Conservation (phyloP, 2,113 vertebrate genomes). For the Antechinus flavipes region DNA sequence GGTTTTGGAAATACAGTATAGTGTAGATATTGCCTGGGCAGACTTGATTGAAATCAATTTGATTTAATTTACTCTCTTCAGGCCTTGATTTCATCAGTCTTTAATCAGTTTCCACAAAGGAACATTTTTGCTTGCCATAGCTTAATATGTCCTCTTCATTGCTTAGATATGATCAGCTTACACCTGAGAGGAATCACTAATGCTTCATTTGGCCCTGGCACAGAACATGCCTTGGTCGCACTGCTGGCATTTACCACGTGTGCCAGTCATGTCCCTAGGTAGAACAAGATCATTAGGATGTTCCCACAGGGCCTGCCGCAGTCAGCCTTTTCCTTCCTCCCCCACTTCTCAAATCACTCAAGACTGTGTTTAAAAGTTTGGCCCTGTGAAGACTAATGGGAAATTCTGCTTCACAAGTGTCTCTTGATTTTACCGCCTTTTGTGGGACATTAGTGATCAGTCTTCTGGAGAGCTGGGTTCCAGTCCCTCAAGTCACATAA, state of each 20-base stretch:
- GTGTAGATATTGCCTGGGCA: background rate
- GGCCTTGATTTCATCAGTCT: conserved; percentile 41
- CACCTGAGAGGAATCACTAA: conserved; percentile 31
- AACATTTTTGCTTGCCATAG: background rate
- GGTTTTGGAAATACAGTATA: background rate
- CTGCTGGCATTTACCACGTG: conserved; percentile 22
- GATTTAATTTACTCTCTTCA: conserved; percentile 6
- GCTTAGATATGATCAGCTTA: background rate
- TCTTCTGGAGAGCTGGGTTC: background rate
- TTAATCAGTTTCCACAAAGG: conserved; percentile 1
- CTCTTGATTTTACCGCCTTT: background rate
- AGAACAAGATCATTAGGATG: conserved; percentile 34
- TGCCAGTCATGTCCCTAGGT: conserved; percentile 10
- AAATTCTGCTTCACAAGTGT: background rate
- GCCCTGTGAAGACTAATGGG: background rate
- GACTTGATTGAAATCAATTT: conserved; percentile 48
- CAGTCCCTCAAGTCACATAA: background rate
- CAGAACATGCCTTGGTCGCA: conserved; percentile 18
- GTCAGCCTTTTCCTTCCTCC: background rate
- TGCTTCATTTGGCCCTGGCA: conserved; percentile 28
- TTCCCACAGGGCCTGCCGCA: background rate
- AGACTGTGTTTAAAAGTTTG: background rate
- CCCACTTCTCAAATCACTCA: background rate
- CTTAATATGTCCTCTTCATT: conserved; percentile 40
- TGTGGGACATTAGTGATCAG: background rate